A percentile compares a stretch with the other conserved stretches of the same genome.
phyloP scores from a whole-genome alignment of 2,113 vertebrate species.

The Indicator maculatus region DNA sequence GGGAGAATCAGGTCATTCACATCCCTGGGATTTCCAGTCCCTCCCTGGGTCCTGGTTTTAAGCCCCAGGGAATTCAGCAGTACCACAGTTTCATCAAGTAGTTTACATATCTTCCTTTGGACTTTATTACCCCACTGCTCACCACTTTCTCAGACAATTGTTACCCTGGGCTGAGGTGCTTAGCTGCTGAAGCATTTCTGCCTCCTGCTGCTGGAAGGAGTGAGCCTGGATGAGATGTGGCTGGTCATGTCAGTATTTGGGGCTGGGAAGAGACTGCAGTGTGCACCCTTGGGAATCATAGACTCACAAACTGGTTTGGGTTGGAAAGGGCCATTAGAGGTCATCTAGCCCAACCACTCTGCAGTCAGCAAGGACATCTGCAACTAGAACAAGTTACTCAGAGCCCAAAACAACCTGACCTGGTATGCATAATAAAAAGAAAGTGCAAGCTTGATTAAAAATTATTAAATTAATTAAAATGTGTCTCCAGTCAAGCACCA shows the following conservation, averaged over 20 bases:
- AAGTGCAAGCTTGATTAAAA: neutral
- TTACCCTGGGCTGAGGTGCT: neutral
- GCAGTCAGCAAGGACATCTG: neutral
- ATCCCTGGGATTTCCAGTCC: neutral
- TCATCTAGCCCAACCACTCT: neutral
- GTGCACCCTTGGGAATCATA: neutral
- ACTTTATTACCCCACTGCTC: neutral
- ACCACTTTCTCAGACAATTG: neutral
- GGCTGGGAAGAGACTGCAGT: neutral
- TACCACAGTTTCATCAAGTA: neutral
- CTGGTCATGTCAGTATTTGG: neutral
- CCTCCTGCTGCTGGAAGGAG: neutral
- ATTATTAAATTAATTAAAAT: neutral
- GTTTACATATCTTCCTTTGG: conserved; percentile 10
- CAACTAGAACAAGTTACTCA: too few species aligned
- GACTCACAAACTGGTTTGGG: neutral
- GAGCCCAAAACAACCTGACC: neutral
- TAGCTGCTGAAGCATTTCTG: neutral
- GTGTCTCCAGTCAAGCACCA: fast-evolving
- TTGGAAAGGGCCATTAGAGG: neutral
- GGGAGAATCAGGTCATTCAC: neutral
- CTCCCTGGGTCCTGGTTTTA: neutral
- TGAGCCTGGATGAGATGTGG: neutral
- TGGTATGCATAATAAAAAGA: neutral
- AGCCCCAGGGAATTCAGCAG: neutral